Conservation (phyloP, 1,140 invertebrate genomes). For the Tribolium madens region DNA sequence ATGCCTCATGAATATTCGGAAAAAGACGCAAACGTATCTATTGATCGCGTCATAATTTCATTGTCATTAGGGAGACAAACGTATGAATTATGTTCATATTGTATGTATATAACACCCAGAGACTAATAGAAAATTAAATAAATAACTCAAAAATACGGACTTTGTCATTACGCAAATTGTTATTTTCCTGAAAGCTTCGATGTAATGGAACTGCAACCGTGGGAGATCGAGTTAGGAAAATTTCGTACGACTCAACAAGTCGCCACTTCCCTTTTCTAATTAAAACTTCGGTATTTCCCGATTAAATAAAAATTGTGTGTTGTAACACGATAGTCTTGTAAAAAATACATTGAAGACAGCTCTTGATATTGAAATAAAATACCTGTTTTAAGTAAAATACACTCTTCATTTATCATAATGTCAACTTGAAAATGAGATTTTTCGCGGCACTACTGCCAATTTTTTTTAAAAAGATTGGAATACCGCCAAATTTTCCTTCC, state of each 20-base stretch:
- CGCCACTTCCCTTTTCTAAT: not conserved
- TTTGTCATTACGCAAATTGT: slow-evolving; percentile 8
- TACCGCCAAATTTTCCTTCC: slow-evolving; percentile 20
- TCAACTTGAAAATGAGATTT: slow-evolving; percentile 28
- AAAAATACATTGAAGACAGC: not conserved
- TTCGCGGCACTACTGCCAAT: slow-evolving; percentile 31
- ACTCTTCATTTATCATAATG: slow-evolving; percentile 16
- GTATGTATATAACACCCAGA: not conserved
- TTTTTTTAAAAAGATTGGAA: slow-evolving; percentile 37
- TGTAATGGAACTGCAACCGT: not conserved
- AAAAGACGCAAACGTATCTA: too few species aligned
- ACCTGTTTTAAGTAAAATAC: not conserved
- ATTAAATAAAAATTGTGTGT: not conserved
- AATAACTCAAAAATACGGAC: not conserved
- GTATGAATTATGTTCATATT: not conserved
- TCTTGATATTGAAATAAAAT: slow-evolving; percentile 13
- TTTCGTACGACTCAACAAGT: not conserved
- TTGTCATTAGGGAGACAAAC: not conserved
- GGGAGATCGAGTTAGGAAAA: too few species aligned
- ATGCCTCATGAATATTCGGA: too few species aligned
- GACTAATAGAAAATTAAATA: not conserved
- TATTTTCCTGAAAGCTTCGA: slow-evolving; percentile 3
- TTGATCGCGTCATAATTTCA: not conserved
- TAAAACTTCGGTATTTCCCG: slow-evolving; percentile 8
- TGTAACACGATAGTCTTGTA: not conserved